phyloP scores from a whole-genome alignment of 2,888 invertebrate species.

The Theodoxus fluviatilis region DNA sequence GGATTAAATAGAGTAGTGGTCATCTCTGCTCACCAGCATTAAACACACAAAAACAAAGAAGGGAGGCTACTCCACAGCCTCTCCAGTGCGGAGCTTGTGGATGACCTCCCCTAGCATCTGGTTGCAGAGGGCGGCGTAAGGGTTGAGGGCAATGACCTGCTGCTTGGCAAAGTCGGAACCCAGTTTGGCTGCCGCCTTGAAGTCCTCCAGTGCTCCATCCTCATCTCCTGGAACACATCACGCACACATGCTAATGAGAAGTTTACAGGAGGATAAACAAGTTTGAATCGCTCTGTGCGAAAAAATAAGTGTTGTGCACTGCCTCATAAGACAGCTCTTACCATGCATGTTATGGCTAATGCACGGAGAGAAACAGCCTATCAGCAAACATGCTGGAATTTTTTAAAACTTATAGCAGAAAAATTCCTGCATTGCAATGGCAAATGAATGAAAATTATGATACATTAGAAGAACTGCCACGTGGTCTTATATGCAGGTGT shows the following conservation, averaged over 20 bases:
- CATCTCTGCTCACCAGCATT: too few relatives aligned
- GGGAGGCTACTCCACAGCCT: too few relatives aligned
- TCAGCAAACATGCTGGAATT: too few relatives aligned
- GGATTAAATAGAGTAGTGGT: too few relatives aligned
- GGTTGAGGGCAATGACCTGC: slow-evolving; percentile 85
- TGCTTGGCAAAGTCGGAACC: slow-evolving; percentile 89
- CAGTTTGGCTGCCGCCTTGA: slow-evolving; percentile 79
- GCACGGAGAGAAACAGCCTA: too few relatives aligned
- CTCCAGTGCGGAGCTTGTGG: slow-evolving; percentile 64
- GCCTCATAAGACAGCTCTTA: not conserved
- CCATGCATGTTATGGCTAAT: too few relatives aligned
- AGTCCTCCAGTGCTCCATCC: slow-evolving; percentile 78
- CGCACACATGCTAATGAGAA: not conserved
- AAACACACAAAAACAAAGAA: too few relatives aligned
- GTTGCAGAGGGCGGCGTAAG: slow-evolving; percentile 94
- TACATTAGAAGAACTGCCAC: too few relatives aligned
- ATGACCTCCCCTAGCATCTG: slow-evolving; percentile 88
- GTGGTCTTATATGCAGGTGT: too few relatives aligned
- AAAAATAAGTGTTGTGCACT: not conserved
- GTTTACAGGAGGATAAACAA: not conserved
- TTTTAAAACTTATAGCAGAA: too few relatives aligned
- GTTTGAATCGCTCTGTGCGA: not conserved
- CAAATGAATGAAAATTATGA: too few relatives aligned
- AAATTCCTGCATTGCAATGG: too few relatives aligned
- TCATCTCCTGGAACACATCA: slow-evolving; percentile 64